These are phyloP conservation scores for Cladopsammia gracilis DNA, from an alignment of 64 coral and sea anemone species.

Conservation along the genomic window DNA sequence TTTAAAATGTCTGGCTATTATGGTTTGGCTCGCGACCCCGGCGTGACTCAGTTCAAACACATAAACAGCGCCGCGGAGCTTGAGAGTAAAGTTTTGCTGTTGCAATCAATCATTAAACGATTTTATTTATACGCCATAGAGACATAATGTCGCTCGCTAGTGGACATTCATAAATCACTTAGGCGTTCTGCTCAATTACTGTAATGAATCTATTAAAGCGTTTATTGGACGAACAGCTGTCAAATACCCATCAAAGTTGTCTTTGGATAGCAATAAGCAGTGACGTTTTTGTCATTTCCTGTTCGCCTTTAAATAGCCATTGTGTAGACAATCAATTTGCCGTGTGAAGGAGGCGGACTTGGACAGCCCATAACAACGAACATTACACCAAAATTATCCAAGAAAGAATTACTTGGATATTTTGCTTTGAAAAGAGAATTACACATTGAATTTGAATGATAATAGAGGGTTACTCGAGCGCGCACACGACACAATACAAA, in stretches of 20 bases:
- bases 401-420: conserved; percentile 73
- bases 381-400: conserved; percentile 75
- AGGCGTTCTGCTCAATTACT: conserved; percentile 63
- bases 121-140: conserved; percentile 79
- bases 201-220: conserved; percentile 62
- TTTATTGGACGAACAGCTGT: conserved; percentile 67
- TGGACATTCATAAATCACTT: conserved; percentile 82
- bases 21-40: conserved; percentile 25
- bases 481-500: conserved; percentile 69
- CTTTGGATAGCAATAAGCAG: conserved; percentile 45
- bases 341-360: conserved; percentile 71
- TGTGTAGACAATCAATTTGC: conserved; percentile 65
- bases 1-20: conserved; percentile 2
- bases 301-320: conserved; percentile 70
- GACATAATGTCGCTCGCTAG: conserved; percentile 55
- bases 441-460: conserved; percentile 65
- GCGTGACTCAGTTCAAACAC: conserved; percentile 28
- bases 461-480: conserved; percentile 32
- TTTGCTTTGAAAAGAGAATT: conserved; percentile 51
- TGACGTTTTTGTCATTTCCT: conserved; percentile 82
- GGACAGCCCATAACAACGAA: conserved; percentile 72
- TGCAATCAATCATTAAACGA: conserved; percentile 69
- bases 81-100: conserved; percentile 42
- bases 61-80: conserved; percentile 8
- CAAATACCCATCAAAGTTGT: conserved; percentile 65